Percentiles rank a stretch among this genome's conserved stretches.
These are phyloP conservation scores for Rhamnusium bicolor DNA, from an alignment of 2,888 invertebrate species.

Conservation along the genomic window DNA sequence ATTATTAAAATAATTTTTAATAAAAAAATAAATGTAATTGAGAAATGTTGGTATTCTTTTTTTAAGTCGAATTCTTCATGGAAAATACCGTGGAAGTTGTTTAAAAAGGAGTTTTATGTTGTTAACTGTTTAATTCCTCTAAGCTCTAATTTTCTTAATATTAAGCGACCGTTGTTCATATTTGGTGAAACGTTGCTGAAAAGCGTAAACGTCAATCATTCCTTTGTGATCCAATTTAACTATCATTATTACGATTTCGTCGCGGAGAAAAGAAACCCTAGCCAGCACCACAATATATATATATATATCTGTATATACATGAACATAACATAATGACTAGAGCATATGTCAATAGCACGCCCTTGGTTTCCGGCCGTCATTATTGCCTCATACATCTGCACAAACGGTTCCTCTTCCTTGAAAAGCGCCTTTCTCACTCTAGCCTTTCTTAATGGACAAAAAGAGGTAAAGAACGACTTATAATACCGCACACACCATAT, in stretches of 20 bases:
- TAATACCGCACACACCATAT: background rate
- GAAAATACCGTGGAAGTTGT: no score
- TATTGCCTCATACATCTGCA: constrained; percentile 50
- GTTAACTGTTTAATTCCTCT: no score
- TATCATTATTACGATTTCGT: constrained; percentile 40
- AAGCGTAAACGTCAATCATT: constrained; percentile 40
- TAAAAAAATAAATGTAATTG: no score
- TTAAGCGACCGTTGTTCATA: background rate
- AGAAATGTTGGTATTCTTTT: no score
- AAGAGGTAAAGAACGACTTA: background rate
- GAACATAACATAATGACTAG: constrained; percentile 46
- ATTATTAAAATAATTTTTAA: no score
- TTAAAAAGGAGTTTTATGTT: no score
- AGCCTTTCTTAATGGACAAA: background rate
- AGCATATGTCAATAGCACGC: constrained; percentile 60
- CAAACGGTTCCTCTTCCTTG: constrained; percentile 35
- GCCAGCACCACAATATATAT: background rate
- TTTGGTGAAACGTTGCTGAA: background rate
- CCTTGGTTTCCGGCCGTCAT: constrained; percentile 58
- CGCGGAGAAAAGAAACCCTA: constrained; percentile 26
- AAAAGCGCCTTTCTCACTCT: background rate
- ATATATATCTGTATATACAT: constrained; percentile 16
- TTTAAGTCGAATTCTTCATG: no score
- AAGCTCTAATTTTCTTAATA: no score
- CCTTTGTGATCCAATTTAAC: constrained; percentile 42